Percentiles rank a stretch among this genome's conserved stretches.
phyloP scores from a whole-genome alignment of 1,140 invertebrate species.

The Grapholita molesta region DNA sequence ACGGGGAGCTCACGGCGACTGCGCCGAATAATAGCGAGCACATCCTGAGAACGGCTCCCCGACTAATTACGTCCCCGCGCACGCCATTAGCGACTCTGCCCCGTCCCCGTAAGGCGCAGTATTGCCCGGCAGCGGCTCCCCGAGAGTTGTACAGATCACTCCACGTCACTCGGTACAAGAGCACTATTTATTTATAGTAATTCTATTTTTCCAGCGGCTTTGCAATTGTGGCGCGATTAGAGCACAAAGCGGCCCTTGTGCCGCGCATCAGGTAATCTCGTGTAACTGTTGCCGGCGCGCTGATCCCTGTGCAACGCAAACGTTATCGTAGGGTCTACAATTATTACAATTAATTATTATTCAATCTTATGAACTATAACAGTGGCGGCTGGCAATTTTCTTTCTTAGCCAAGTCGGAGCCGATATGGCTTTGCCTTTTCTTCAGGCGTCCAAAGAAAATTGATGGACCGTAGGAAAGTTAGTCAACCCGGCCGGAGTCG shows the following conservation, averaged over 20 bases:
- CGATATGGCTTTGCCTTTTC: no score
- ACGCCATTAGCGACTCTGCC: constrained; percentile 26
- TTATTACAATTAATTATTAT: no score
- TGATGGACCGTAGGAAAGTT: no score
- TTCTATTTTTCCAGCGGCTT: constrained; percentile 58
- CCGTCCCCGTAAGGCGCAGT: not conserved
- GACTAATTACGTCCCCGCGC: constrained; percentile 24
- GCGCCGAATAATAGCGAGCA: not conserved
- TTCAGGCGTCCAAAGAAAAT: no score
- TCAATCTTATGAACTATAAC: no score
- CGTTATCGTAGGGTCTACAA: no score
- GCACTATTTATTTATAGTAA: constrained; percentile 68
- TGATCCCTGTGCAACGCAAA: no score
- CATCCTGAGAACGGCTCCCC: not conserved
- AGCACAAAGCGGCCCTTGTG: not conserved
- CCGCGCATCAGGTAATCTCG: not conserved
- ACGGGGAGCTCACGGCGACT: not conserved
- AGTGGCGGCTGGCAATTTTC: no score
- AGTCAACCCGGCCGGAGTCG: no score
- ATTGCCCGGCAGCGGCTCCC: not conserved
- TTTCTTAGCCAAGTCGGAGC: no score
- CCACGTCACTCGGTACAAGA: constrained; percentile 61
- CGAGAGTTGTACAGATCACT: constrained; percentile 53
- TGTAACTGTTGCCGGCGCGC: no score
- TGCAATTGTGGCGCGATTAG: constrained; percentile 41